Conservation (phyloP, 2,888 invertebrate genomes). For the Mythimna loreyi region DNA sequence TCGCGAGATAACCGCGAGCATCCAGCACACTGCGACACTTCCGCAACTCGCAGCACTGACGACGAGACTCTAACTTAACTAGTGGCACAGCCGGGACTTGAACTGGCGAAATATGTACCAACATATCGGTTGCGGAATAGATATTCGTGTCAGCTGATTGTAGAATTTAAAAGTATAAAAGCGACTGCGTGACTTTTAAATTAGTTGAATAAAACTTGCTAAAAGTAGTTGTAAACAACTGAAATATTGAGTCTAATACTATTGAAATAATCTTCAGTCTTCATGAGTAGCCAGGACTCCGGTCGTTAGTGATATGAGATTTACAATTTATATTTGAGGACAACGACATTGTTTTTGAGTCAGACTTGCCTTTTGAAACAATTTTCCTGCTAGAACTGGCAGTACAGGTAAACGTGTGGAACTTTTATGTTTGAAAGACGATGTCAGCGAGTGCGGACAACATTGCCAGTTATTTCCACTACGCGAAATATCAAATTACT, state of each 20-base stretch:
- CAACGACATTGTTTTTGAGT: conserved; percentile 33
- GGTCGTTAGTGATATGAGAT: not conserved
- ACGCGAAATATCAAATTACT: conserved; percentile 34
- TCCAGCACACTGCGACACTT: conserved; percentile 56
- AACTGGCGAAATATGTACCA: not conserved
- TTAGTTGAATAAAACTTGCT: conserved; percentile 14
- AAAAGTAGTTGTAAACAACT: conserved; percentile 26
- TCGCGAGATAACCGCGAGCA: conserved; percentile 61
- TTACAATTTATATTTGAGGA: conserved; percentile 39
- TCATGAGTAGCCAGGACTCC: not conserved
- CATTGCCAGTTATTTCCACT: conserved; percentile 5
- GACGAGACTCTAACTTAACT: not conserved
- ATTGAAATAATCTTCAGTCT: conserved; percentile 5
- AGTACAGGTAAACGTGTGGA: conserved; percentile 41
- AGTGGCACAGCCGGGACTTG: not conserved
- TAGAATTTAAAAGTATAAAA: conserved; percentile 1
- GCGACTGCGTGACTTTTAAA: conserved; percentile 13
- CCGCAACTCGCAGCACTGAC: conserved; percentile 36
- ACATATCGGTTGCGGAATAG: not conserved
- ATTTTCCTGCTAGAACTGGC: conserved; percentile 53
- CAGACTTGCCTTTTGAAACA: conserved; percentile 14
- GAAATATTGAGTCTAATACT: conserved; percentile 1
- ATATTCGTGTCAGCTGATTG: conserved; percentile 27
- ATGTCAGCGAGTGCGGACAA: not conserved
- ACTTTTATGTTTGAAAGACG: conserved; percentile 16